phyloP scores from a whole-genome alignment of 1,140 invertebrate genomes.

The Phenacoccus solenopsis region DNA sequence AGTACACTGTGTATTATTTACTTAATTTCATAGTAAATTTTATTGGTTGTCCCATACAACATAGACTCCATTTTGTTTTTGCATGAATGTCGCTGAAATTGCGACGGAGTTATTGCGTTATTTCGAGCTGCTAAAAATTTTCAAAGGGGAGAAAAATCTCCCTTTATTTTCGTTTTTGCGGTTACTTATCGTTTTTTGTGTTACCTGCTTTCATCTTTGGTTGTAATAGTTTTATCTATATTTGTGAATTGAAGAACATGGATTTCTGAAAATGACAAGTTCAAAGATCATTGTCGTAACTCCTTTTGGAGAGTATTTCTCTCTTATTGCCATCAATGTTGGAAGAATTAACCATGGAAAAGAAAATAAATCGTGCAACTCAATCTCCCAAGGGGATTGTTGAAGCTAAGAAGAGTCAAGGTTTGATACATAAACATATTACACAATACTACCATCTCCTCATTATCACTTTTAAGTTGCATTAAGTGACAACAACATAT shows the following conservation, averaged over 20 bases:
- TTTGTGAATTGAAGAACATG: slow-evolving; percentile 50
- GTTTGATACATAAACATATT: slow-evolving; percentile 38
- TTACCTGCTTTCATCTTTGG: not conserved
- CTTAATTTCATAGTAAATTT: no score
- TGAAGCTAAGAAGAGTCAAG: slow-evolving; percentile 55
- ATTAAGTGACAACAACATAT: no score
- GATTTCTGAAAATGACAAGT: slow-evolving; percentile 64
- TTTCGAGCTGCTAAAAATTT: not conserved
- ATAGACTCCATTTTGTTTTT: not conserved
- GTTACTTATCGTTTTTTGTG: not conserved
- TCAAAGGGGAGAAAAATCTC: not conserved
- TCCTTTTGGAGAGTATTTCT: slow-evolving; percentile 53
- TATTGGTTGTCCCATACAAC: no score
- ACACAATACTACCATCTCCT: no score
- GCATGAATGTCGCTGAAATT: not conserved
- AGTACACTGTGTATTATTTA: no score
- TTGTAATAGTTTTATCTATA: slow-evolving; percentile 38
- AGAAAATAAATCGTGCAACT: slow-evolving; percentile 46
- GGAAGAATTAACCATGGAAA: slow-evolving; percentile 51
- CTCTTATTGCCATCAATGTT: slow-evolving; percentile 36
- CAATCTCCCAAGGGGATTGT: slow-evolving; percentile 45
- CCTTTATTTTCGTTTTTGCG: not conserved
- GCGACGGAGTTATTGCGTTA: not conserved
- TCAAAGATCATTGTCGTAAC: slow-evolving; percentile 47
- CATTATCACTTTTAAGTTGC: not conserved